phyloP scores from a whole-genome alignment of 2,888 invertebrate species.

The Cartodere bifasciata region DNA sequence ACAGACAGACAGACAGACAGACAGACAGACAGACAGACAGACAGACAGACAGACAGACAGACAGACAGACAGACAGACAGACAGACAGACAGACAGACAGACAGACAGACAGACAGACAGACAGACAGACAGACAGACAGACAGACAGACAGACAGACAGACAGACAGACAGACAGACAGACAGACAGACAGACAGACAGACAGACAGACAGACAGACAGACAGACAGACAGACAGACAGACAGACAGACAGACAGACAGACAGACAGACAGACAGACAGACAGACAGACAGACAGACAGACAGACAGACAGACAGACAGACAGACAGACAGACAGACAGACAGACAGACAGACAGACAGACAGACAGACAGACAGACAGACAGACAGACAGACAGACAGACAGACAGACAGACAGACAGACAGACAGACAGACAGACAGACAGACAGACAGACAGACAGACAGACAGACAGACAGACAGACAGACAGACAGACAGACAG shows the following conservation, averaged over 20 bases:
- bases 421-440: constrained; percentile 11
- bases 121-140: background rate
- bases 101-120: background rate
- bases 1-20: constrained; percentile 4
- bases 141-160: background rate
- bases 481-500: constrained; percentile 12
- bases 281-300: constrained; percentile 11
- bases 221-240: constrained; percentile 12
- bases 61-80: background rate
- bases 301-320: constrained; percentile 12
- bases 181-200: constrained; percentile 12
- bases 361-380: constrained; percentile 12
- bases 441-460: constrained; percentile 12
- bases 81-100: background rate
- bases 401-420: constrained; percentile 12
- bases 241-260: constrained; percentile 11
- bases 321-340: constrained; percentile 12
- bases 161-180: constrained; percentile 11
- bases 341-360: constrained; percentile 13
- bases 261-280: constrained; percentile 12
- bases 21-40: constrained; percentile 1
- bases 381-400: constrained; percentile 12
- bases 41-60: background rate
- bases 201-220: constrained; percentile 12
- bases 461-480: constrained; percentile 12